phyloP scores from a whole-genome alignment of 2,888 invertebrate genomes.

The Tetanocera ferruginea region DNA sequence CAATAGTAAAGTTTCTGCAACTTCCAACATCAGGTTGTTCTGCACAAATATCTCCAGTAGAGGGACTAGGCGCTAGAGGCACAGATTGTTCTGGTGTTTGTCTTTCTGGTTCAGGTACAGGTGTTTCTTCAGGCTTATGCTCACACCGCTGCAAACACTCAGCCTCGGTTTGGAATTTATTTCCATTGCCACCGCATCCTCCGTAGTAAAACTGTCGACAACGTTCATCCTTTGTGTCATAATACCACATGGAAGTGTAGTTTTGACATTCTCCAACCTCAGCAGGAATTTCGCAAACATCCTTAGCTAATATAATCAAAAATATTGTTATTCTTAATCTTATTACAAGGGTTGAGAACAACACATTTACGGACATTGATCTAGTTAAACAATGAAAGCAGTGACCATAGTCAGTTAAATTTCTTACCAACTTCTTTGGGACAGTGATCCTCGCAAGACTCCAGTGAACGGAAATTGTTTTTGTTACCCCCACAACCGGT shows the following conservation, averaged over 20 bases:
- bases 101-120: constrained; percentile 46
- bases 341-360: constrained; percentile 22
- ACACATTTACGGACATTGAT: constrained; percentile 51
- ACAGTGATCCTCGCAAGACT: constrained; percentile 82
- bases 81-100: not conserved
- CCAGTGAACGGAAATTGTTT: constrained; percentile 84
- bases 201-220: constrained; percentile 90
- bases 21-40: constrained; percentile 71
- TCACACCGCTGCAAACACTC: constrained; percentile 79
- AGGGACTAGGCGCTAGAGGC: not conserved
- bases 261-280: constrained; percentile 83
- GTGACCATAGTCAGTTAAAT: constrained; percentile 44
- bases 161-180: constrained; percentile 81
- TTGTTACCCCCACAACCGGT: constrained; percentile 91
- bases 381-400: constrained; percentile 50
- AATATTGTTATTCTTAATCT: not conserved
- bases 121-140: constrained; percentile 69
- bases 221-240: constrained; percentile 79
- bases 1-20: constrained; percentile 81
- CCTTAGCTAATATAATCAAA: constrained; percentile 72
- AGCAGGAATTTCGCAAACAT: constrained; percentile 82
- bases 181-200: constrained; percentile 92
- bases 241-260: constrained; percentile 85
- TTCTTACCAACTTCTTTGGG: constrained; percentile 84
- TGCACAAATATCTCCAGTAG: constrained; percentile 72